Evolutionary conservation across 2,888 invertebrate species (phyloP).

Genomic region (Heliconius charithonia): DNA sequence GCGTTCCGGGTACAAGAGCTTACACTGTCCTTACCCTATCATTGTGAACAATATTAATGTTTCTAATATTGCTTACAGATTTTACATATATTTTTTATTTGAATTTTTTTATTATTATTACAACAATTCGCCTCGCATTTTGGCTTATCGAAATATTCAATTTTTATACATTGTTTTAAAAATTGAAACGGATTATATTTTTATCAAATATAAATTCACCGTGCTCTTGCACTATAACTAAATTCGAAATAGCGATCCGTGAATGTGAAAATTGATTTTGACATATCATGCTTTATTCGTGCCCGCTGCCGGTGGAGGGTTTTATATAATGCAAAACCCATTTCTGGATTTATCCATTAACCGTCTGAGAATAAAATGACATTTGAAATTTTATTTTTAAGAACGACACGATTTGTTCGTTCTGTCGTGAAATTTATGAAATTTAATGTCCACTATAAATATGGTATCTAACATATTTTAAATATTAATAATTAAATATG

Average conservation of each 20-base stretch:
- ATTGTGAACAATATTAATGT: constrained; percentile 1
- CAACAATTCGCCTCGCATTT: neutral
- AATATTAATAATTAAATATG: too few relatives aligned
- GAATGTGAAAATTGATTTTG: constrained; percentile 79
- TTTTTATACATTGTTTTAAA: neutral
- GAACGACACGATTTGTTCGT: neutral
- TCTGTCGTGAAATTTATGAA: neutral
- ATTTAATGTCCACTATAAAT: neutral
- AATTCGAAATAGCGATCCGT: constrained; percentile 76
- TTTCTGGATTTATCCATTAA: constrained; percentile 60
- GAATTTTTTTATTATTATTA: neutral
- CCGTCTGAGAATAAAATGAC: constrained; percentile 51
- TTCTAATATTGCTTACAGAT: neutral
- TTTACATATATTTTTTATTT: neutral
- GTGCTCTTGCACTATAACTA: constrained; percentile 56
- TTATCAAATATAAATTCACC: neutral
- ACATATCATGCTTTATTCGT: constrained; percentile 71
- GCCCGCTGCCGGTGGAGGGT: constrained; percentile 60
- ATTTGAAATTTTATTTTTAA: constrained; percentile 43
- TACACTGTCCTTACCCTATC: neutral
- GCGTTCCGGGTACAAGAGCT: constrained; percentile 32
- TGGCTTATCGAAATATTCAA: neutral
- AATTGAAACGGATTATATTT: neutral
- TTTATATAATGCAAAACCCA: constrained; percentile 71
- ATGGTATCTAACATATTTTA: neutral